Base-by-base conservation (phyloP, 2,113 vertebrate species). In the Crotalus tigris region DNA sequence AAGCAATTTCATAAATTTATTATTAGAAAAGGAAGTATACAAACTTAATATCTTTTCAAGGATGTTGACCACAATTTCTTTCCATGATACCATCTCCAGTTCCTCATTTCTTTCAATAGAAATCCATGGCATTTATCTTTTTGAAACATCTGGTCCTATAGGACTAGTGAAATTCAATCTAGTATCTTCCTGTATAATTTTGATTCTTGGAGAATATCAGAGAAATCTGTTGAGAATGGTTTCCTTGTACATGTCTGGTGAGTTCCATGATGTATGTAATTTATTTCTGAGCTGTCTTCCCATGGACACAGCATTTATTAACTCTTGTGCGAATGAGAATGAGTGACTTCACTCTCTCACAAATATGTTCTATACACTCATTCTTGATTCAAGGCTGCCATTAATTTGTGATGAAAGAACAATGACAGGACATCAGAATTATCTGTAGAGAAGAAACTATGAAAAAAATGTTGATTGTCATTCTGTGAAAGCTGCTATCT, bases 401-500 rank as follows among this genome's bases (percentile, higher is more conserved):
- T 89, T 17, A 1, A 85, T 92, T 94, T 89, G 61, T 1, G 1
- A 93, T 89, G 89, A 93, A 17, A 23, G 59, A 85, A 93, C 91
- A 8, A 61, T 92, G 93, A 90, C 93, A 91, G 93, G 96, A 93
- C 95, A 95, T 57, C 58, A 91, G 64, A 21, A 75, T 93, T 15
- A 4, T 91, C 90, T 89, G 86, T 90, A 89, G 92, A 55, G 92
- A 95, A 93, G 93, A 92, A 94, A 94, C 33, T 94, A 93, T 39
- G 51, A 49, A n/a, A 93, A 87, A 92, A 88, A 93, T 7, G 58
- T 46, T 95, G 89, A 49, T 88, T 95, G 93, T 95, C 93, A 92
- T 90, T 96, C 85, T 86, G 92, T 94, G 59, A 95, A 95, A 96
- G 92, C 92, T 90, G 92, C n/a, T 88, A 91, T 15, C 53, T 91